A percentile compares a stretch with the other conserved stretches of the same genome.
These are phyloP conservation scores for Drosophila fulvimacula DNA, from an alignment of 2,888 invertebrate genomes.

Conservation along the genomic window DNA sequence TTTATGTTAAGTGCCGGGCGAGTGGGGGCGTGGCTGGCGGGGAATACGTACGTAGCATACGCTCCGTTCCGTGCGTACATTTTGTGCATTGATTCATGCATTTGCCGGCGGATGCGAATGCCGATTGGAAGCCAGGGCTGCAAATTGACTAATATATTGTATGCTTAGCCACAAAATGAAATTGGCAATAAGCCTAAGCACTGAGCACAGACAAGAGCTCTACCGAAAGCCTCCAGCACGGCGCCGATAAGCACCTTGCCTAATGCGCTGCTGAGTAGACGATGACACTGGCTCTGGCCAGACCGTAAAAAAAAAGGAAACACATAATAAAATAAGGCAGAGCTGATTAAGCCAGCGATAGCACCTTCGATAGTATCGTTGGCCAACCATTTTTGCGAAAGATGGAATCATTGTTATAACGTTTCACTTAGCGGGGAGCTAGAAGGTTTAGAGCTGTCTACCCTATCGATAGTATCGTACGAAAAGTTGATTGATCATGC, in stretches of 20 bases:
- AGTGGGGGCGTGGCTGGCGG: not conserved
- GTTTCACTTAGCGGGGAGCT: too few species aligned
- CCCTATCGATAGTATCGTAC: too few species aligned
- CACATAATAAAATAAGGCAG: not conserved
- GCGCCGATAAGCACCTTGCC: slow-evolving; percentile 13
- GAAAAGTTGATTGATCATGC: too few species aligned
- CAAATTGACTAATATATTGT: slow-evolving; percentile 68
- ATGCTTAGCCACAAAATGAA: slow-evolving; percentile 50
- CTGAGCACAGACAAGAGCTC: slow-evolving; percentile 26
- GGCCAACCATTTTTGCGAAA: too few species aligned
- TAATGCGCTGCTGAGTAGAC: not conserved
- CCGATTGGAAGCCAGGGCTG: slow-evolving; percentile 40
- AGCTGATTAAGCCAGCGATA: too few species aligned
- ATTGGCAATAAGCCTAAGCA: slow-evolving; percentile 42
- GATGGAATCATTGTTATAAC: too few species aligned
- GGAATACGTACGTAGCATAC: slow-evolving; percentile 25
- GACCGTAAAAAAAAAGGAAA: not conserved
- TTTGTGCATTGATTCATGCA: slow-evolving; percentile 62
- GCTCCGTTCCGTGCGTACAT: slow-evolving; percentile 40
- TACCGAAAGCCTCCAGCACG: not conserved
- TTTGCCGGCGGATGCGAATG: slow-evolving; percentile 28
- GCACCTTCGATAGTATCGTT: too few species aligned
- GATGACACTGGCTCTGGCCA: not conserved
- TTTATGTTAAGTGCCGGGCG: slow-evolving; percentile 57
- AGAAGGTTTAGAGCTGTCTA: too few species aligned